Evolutionary conservation across 2,113 vertebrate species (phyloP), one percentile per base, ranked within the genome.

Genomic region (Vulpes vulpes): DNA sequence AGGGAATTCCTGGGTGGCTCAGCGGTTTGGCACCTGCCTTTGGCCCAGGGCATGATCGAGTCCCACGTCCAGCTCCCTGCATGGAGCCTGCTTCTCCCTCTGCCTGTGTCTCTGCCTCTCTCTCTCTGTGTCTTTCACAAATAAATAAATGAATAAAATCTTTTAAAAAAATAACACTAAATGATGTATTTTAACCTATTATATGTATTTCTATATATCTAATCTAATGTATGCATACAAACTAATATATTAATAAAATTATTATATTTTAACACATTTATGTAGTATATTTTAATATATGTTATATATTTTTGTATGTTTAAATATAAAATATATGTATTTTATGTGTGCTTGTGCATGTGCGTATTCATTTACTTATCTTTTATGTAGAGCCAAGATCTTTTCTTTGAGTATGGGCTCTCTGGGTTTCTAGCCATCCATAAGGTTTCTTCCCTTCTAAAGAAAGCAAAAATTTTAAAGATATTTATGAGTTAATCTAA

Each of bases 121-220:
- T 43, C 43, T 43, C 7, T 43, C 6, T 43, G 43, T 43, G 1
- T 43, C 43, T 43, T 43, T 43, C 43, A 43, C 43, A 7, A 43
- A 43, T 43, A 43, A 43, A 43, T 43, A 43, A 43, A 43, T 43
- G 43, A 43, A 43, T 43, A 43, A 43, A 43, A 43, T 43, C 43
- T 43, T 43, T 7, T 7, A 43, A 43, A 43, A 43, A 32, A 67
- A 8, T 69, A 87, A 64, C n/a, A 94, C 22, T 19, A 65, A 43
- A 80, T 96, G 51, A 91, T 53, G 84, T 64, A 81, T 55, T 88
- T 79, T 79, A 83, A 73, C 25, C 51, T 85, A 83, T 91, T 60
- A 73, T 0, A 43, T 71, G 62, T 43, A 35, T 22, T 19, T 27
- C 32, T 60, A 14, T 80, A n/a, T 55, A 80, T 78, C 30, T 78